Evolutionary conservation across 2,888 invertebrate species (phyloP).

Genomic region (Monoplex corrugatus): DNA sequence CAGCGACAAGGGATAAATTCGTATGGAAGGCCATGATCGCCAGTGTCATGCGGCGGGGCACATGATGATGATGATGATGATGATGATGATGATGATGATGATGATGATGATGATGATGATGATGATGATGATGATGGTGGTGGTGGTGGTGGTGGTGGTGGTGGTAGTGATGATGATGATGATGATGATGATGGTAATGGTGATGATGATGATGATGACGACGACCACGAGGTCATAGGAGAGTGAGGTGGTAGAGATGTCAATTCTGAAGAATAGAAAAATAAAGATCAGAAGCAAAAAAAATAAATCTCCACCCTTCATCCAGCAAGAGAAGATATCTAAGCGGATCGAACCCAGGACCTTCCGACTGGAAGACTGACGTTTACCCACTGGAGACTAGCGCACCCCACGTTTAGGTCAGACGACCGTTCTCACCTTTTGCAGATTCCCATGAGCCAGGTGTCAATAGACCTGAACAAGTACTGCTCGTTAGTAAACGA

Average conservation of each 20-base stretch:
- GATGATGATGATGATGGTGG: constrained; percentile 35
- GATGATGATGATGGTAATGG: constrained; percentile 36
- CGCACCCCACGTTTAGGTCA: no score
- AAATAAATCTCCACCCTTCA: no score
- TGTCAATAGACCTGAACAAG: constrained; percentile 80
- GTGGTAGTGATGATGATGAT: constrained; percentile 34
- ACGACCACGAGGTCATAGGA: not conserved
- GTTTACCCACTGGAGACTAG: no score
- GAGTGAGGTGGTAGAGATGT: no score
- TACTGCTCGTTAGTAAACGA: constrained; percentile 79
- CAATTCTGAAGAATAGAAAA: not conserved
- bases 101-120: constrained; percentile 8
- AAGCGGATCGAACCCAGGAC: no score
- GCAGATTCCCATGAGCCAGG: constrained; percentile 81
- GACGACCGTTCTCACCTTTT: constrained; percentile 78
- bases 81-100: constrained; percentile 41
- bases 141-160: constrained; percentile 33
- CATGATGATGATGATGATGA: no score
- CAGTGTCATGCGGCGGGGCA: no score
- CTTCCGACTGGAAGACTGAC: no score
- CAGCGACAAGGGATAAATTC: no score
- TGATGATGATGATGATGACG: constrained; percentile 9
- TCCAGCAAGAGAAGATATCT: no score
- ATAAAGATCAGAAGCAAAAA: not conserved
- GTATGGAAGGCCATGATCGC: no score